Evolutionary conservation across 2,797 vertebrate species (phyloP).

Genomic region (Eremophila alpestris): DNA sequence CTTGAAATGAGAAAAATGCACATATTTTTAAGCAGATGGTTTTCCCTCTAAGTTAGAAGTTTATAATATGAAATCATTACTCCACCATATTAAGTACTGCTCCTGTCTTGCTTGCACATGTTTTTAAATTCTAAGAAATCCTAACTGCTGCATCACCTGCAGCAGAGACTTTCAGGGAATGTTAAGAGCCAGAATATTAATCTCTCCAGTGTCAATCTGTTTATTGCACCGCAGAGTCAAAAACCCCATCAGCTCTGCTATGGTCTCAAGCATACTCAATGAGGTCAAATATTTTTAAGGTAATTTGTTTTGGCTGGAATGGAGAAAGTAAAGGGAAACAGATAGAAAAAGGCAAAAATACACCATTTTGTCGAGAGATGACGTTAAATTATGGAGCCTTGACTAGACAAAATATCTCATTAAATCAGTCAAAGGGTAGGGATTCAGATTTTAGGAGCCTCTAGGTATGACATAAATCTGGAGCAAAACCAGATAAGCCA

Average conservation of each 20-base stretch:
- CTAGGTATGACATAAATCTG: background rate
- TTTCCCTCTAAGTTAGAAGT: background rate
- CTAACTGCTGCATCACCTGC: background rate
- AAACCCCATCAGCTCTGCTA: background rate
- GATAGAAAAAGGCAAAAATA: background rate
- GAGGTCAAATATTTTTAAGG: background rate
- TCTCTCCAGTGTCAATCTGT: background rate
- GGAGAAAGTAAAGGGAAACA: background rate
- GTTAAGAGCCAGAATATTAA: background rate
- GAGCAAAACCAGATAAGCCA: background rate
- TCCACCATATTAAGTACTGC: background rate
- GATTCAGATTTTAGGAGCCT: background rate
- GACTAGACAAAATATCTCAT: background rate
- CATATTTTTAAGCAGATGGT: constrained; percentile 1
- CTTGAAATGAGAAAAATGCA: background rate
- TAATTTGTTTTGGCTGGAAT: background rate
- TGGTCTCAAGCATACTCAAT: background rate
- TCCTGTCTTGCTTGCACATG: background rate
- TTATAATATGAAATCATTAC: background rate
- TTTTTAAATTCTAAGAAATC: background rate
- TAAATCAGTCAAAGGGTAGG: background rate
- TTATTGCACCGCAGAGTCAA: background rate
- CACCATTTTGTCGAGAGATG: background rate
- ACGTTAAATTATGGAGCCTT: background rate
- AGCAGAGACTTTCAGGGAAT: background rate